These are phyloP conservation scores for Clusia tigrina DNA, from an alignment of 2,888 invertebrate species.

Conservation along the genomic window DNA sequence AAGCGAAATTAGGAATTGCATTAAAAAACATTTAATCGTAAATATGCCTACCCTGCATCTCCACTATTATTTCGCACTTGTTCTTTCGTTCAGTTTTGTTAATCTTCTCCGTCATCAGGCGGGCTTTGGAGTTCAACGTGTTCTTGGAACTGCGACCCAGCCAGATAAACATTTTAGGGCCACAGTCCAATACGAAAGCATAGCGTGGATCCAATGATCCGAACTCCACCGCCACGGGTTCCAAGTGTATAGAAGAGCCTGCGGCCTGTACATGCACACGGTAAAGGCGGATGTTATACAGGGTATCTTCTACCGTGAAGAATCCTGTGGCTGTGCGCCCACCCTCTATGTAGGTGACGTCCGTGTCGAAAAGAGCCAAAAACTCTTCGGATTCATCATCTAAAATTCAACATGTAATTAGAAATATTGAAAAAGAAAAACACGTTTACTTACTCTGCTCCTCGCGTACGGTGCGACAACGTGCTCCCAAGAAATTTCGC, in stretches of 20 bases:
- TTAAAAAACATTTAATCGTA: not conserved
- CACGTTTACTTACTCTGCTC: slow-evolving; percentile 76
- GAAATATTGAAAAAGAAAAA: not conserved
- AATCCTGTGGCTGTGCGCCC: slow-evolving; percentile 96
- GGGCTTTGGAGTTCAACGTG: slow-evolving; percentile 79
- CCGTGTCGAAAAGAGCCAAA: slow-evolving; percentile 86
- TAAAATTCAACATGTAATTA: slow-evolving; percentile 25
- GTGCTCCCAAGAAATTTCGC: slow-evolving; percentile 93
- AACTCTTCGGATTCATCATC: slow-evolving; percentile 96
- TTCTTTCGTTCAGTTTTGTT: slow-evolving; percentile 98
- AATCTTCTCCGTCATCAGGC: slow-evolving; percentile 94
- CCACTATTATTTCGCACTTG: slow-evolving; percentile 87
- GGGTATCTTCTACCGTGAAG: slow-evolving; percentile 93
- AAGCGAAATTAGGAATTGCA: not conserved
- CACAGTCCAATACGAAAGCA: slow-evolving; percentile 91
- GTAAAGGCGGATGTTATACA: slow-evolving; percentile 84
- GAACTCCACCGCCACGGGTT: slow-evolving; percentile 79
- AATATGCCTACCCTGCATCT: slow-evolving; percentile 69
- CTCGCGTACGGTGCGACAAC: slow-evolving; percentile 92
- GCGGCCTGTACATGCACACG: slow-evolving; percentile 88
- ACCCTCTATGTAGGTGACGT: slow-evolving; percentile 94
- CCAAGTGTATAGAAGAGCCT: slow-evolving; percentile 87
- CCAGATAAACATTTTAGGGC: slow-evolving; percentile 89
- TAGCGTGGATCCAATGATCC: slow-evolving; percentile 87
- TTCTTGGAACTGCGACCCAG: slow-evolving; percentile 80